Percentiles rank a stretch among this genome's conserved stretches.
Conservation (phyloP, 2,888 invertebrate genomes). For the Chironomus riparius region DNA sequence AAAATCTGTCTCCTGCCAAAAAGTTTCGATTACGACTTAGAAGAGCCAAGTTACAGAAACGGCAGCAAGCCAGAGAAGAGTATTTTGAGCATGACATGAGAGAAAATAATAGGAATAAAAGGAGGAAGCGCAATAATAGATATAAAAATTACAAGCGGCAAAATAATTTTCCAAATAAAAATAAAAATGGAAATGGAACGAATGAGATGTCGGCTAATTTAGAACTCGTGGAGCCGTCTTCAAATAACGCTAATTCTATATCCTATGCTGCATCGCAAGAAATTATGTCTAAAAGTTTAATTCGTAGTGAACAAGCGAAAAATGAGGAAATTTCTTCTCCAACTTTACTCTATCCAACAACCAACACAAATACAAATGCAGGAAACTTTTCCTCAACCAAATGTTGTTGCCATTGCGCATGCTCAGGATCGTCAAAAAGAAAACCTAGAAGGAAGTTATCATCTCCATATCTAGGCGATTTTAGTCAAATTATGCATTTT, state of each 20-base stretch:
- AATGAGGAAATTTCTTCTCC: background rate
- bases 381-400: background rate
- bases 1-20: conserved; percentile 22
- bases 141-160: background rate
- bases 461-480: conserved; percentile 29
- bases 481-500: conserved; percentile 29
- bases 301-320: background rate
- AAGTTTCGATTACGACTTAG: conserved; percentile 19
- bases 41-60: conserved; percentile 10
- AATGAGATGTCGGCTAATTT: background rate
- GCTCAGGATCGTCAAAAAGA: conserved; percentile 2
- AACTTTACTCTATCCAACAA: background rate
- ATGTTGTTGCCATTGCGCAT: conserved; percentile 31
- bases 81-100: conserved; percentile 31
- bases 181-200: background rate
- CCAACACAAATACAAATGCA: background rate
- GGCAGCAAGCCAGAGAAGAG: conserved; percentile 9
- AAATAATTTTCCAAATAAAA: background rate
- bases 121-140: background rate
- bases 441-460: conserved; percentile 26
- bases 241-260: background rate
- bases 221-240: background rate
- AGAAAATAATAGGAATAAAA: conserved; percentile 17
- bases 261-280: background rate
- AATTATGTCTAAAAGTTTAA: background rate